phyloP scores from a whole-genome alignment of 2,113 vertebrate species.

The Atlantisia rogersi region DNA sequence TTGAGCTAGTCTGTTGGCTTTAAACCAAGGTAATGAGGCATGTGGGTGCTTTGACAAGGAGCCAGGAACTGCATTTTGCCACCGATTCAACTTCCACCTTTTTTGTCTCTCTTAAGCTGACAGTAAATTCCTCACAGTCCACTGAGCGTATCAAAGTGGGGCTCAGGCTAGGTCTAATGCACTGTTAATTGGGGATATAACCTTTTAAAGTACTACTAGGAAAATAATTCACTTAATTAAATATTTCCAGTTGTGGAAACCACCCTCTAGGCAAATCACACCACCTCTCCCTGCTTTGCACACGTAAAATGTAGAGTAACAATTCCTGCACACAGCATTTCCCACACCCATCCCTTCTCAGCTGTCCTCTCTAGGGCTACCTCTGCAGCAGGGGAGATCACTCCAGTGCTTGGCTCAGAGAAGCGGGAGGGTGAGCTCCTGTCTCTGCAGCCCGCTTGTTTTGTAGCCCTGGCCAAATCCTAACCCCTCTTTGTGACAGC shows the following conservation, averaged over 20 bases:
- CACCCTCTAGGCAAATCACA: neutral
- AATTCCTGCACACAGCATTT: neutral
- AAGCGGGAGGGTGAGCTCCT: neutral
- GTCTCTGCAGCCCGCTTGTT: neutral
- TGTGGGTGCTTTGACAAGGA: slow-evolving; percentile 51
- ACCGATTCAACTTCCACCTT: slow-evolving; percentile 38
- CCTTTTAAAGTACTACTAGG: slow-evolving; percentile 52
- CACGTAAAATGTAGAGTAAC: neutral
- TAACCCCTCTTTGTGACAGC: neutral
- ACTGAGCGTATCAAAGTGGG: slow-evolving; percentile 27
- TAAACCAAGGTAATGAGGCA: slow-evolving; percentile 70
- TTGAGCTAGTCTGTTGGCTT: slow-evolving; percentile 50
- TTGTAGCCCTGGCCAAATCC: neutral
- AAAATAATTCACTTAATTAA: slow-evolving; percentile 63
- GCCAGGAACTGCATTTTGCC: slow-evolving; percentile 57
- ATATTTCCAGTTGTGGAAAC: slow-evolving; percentile 49
- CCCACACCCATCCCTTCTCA: neutral
- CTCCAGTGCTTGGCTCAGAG: neutral
- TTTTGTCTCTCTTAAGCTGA: slow-evolving; percentile 54
- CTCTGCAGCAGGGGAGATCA: neutral
- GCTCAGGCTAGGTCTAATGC: slow-evolving; percentile 15
- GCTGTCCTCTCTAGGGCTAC: neutral
- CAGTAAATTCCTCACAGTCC: slow-evolving; percentile 49
- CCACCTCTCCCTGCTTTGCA: neutral
- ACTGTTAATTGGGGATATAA: neutral